Evolutionary conservation across 2,113 vertebrate species (phyloP).

Genomic region (Cyprinodon variegatus): DNA sequence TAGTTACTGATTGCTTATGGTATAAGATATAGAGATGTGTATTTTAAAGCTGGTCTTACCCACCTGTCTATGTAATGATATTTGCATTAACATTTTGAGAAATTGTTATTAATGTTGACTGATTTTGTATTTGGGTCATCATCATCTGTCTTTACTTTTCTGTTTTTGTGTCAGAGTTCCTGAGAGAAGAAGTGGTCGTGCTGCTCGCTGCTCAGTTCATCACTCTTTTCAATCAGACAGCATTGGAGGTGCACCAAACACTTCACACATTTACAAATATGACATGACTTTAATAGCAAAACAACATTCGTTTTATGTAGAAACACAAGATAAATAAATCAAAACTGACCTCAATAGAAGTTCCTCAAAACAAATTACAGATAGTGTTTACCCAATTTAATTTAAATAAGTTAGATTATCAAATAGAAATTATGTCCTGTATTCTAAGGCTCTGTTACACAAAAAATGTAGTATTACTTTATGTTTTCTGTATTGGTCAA

Average conservation of each 20-base stretch:
- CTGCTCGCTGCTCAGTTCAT: conserved; percentile 73
- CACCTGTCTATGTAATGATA: neutral
- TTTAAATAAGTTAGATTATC: neutral
- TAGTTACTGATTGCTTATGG: neutral
- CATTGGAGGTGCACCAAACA: conserved; percentile 77
- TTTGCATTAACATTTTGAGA: neutral
- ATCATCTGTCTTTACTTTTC: neutral
- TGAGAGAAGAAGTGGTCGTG: conserved; percentile 85
- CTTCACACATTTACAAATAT: neutral
- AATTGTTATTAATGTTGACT: neutral
- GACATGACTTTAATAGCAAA: neutral
- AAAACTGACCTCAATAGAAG: neutral
- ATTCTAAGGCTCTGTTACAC: no score
- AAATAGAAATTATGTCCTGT: neutral
- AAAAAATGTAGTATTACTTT: neutral
- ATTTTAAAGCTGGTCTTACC: neutral
- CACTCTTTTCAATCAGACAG: conserved; percentile 85
- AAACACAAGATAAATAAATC: neutral
- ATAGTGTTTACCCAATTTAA: neutral
- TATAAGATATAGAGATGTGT: neutral
- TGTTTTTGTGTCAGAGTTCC: conserved; percentile 73
- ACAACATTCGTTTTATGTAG: neutral
- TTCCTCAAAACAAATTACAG: neutral
- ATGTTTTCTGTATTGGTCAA: neutral
- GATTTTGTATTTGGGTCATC: neutral